Percentiles rank a stretch among this genome's conserved stretches.
Evolutionary conservation across 2,797 vertebrate species (phyloP).

Genomic region (Rhinoraja longicauda): DNA sequence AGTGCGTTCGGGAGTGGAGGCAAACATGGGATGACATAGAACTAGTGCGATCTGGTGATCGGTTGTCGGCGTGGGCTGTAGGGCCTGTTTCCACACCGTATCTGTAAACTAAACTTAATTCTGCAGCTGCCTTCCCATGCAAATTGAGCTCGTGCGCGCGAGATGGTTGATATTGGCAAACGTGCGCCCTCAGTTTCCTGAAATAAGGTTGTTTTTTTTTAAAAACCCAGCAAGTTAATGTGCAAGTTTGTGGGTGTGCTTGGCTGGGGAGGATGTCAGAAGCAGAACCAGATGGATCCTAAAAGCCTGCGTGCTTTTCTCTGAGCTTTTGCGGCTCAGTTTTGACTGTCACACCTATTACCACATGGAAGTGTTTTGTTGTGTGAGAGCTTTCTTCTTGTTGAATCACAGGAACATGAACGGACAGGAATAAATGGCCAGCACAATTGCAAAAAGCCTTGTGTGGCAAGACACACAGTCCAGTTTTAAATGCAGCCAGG

Average conservation of each 20-base stretch:
- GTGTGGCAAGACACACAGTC: background rate
- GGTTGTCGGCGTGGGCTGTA: too few species aligned
- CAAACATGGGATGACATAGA: too few species aligned
- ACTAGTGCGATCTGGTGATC: too few species aligned
- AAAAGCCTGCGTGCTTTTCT: slow-evolving; percentile 15
- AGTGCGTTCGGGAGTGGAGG: too few species aligned
- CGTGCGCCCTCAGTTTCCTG: background rate
- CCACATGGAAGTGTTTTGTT: slow-evolving; percentile 7
- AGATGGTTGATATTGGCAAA: slow-evolving; percentile 8
- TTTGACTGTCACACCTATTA: background rate
- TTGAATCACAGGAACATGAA: background rate
- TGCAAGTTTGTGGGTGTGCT: background rate
- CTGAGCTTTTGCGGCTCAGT: background rate
- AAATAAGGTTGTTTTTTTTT: background rate
- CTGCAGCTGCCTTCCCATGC: background rate
- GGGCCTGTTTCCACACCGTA: too few species aligned
- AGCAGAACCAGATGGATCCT: slow-evolving; percentile 13
- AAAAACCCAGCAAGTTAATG: background rate
- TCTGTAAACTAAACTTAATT: background rate
- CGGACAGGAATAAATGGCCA: background rate
- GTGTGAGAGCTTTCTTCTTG: background rate
- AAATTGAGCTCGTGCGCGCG: background rate
- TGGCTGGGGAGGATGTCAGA: background rate
- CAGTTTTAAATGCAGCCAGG: background rate
- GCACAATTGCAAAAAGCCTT: background rate